Base-by-base conservation (phyloP, 2,888 invertebrate species). In the Bellardia bayeri region DNA sequence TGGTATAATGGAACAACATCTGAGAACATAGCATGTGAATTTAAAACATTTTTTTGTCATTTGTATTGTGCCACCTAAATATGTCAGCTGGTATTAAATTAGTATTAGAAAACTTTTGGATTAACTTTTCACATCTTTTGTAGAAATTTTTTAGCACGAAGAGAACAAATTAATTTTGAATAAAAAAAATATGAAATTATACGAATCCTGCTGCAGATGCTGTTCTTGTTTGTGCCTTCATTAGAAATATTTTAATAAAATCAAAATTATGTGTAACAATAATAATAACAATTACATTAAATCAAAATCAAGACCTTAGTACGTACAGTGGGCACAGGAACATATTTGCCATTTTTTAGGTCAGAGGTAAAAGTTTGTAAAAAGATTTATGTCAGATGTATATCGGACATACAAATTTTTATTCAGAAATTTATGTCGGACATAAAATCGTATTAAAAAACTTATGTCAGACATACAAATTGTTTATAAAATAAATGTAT, bases 201-300 rank as follows among this genome's bases (percentile, higher is more conserved):
- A 51, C 14, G n/a, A 51, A n/a, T 51, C n/a, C 51, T 51, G 14
- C 13, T 51, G 13, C 3, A 9, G 45, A 45, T 13, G 51, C n/a
- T n/a, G 6, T 51, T 51, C n/a, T n/a, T 51, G 5, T n/a, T 51
- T n/a, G n/a, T 51, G 14, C 13, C n/a, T 51, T 51, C n/a, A 51
- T 51, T 51, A 51, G n/a, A 51, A 14, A 51, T n/a, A 51, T 51
- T 51, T 51, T n/a, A 51, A 56, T 16, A 23, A 37, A 37, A 56
- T 56, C 16, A 56, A 16, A 56, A 16, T 56, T 9, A 56, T 56
- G 56, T 56, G 13, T 51, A n/a, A 56, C 23, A 56, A 56, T 56
- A 56, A 56, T 23, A 23, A 56, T 56, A 45, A 45, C 45, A 45
- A 45, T 64, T 40, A 64, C 4, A 64, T 64, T 33, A 40, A 64